Conservation (phyloP, 2,113 vertebrate species). For the Agapornis roseicollis region DNA sequence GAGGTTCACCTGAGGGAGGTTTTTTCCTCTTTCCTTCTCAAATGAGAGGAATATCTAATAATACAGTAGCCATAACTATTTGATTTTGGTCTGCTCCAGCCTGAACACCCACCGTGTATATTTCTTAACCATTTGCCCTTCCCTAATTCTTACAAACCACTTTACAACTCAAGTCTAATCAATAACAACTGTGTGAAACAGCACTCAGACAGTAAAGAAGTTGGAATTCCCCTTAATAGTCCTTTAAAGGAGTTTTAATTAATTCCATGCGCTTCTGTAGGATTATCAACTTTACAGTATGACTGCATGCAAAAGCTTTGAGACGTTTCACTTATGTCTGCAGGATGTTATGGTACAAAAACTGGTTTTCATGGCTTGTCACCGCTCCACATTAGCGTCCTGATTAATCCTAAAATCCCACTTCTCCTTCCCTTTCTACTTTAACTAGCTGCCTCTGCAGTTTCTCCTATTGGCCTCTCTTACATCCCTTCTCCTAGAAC, state of each 20-base stretch:
- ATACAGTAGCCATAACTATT: conserved; percentile 33
- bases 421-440: background rate
- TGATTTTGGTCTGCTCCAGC: background rate
- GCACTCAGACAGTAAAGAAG: conserved; percentile 69
- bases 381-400: conserved; percentile 32
- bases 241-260: conserved; percentile 72
- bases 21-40: background rate
- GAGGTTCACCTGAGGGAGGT: background rate
- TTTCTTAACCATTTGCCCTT: conserved; percentile 55
- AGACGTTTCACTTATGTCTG: conserved; percentile 55
- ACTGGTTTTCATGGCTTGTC: conserved; percentile 57
- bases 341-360: conserved; percentile 55
- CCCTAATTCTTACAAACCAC: conserved; percentile 65
- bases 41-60: background rate
- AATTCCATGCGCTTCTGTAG: conserved; percentile 68
- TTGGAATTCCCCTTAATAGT: conserved; percentile 68
- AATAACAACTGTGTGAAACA: conserved; percentile 71
- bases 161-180: conserved; percentile 72
- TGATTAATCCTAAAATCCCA: conserved; percentile 48
- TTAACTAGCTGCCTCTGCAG: background rate
- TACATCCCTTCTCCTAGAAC: background rate
- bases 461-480: background rate
- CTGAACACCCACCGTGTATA: conserved; percentile 67
- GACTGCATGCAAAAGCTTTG: conserved; percentile 58
- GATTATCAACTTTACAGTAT: conserved; percentile 69